Percentiles rank a stretch among this genome's conserved stretches.
phyloP scores from a whole-genome alignment of 2,113 vertebrate species.

The Paratilapia polleni region DNA sequence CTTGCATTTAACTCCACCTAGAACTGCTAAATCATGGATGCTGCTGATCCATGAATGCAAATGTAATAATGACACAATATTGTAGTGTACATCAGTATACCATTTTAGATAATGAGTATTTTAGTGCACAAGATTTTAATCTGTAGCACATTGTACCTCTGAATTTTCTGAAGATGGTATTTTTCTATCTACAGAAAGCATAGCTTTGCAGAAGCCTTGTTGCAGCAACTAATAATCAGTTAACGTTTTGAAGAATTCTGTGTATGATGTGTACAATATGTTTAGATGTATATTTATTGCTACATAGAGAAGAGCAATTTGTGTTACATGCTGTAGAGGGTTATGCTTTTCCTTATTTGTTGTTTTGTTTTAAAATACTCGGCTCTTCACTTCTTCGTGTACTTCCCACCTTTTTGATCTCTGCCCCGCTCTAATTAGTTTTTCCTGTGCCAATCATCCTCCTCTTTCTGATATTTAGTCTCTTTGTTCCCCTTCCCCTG shows the following conservation, averaged over 20 bases:
- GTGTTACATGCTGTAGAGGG: not conserved
- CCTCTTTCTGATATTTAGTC: not conserved
- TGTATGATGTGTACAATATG: too few relatives aligned
- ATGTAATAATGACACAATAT: not conserved
- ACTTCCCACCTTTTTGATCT: not conserved
- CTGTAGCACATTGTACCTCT: not conserved
- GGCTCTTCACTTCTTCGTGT: accelerated
- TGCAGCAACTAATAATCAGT: too few relatives aligned
- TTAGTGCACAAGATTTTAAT: not conserved
- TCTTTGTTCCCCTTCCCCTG: not conserved
- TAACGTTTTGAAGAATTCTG: too few relatives aligned
- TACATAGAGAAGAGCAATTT: not conserved
- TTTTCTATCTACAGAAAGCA: not conserved
- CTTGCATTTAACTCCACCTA: not conserved
- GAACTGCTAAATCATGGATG: too few relatives aligned
- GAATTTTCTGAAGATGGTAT: not conserved
- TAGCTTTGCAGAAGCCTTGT: too few relatives aligned
- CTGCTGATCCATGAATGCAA: not conserved
- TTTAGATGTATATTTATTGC: not conserved
- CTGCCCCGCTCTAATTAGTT: not conserved
- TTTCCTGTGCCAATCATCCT: not conserved
- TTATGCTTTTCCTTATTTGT: not conserved
- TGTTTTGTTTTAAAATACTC: not conserved
- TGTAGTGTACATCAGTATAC: not conserved
- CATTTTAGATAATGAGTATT: not conserved